These are phyloP conservation scores for Troides oblongomaculatus DNA, from an alignment of 2,888 invertebrate species.

Conservation along the genomic window DNA sequence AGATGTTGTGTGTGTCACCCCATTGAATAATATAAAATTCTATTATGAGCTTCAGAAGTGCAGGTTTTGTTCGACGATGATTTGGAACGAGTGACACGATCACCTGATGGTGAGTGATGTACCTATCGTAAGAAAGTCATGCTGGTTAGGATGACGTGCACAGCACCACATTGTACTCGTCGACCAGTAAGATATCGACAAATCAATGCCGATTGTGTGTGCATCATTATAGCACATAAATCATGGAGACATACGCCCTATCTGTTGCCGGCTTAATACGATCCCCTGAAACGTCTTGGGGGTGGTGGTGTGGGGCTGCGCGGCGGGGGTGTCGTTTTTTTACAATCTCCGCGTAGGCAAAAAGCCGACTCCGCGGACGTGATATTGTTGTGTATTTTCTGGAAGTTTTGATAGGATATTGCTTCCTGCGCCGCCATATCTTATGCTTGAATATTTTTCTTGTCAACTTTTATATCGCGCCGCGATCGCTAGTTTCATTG, in stretches of 20 bases:
- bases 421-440: conserved; percentile 29
- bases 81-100: too few species aligned
- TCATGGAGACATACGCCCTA: conserved; percentile 76
- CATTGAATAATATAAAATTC: too few species aligned
- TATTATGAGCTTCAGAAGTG: too few species aligned
- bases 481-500: too few species aligned
- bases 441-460: conserved; percentile 25
- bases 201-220: conserved; percentile 27
- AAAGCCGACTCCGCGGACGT: conserved; percentile 32
- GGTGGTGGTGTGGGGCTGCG: conserved; percentile 28
- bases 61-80: too few species aligned
- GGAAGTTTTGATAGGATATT: conserved; percentile 40
- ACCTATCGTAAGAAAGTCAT: neutral
- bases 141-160: too few species aligned
- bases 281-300: conserved; percentile 55
- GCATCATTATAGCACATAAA: conserved; percentile 69
- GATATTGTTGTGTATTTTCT: conserved; percentile 36
- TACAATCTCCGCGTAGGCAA: conserved; percentile 38
- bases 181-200: conserved; percentile 30
- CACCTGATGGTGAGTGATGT: neutral
- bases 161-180: neutral
- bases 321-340: conserved; percentile 47
- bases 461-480: conserved; percentile 15
- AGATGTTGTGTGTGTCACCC: too few species aligned
- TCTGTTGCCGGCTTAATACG: conserved; percentile 78